A percentile compares a stretch with the other conserved stretches of the same genome.
These are phyloP conservation scores for Drymodes brunneopygia DNA, from an alignment of 2,113 vertebrate genomes.

Conservation along the genomic window DNA sequence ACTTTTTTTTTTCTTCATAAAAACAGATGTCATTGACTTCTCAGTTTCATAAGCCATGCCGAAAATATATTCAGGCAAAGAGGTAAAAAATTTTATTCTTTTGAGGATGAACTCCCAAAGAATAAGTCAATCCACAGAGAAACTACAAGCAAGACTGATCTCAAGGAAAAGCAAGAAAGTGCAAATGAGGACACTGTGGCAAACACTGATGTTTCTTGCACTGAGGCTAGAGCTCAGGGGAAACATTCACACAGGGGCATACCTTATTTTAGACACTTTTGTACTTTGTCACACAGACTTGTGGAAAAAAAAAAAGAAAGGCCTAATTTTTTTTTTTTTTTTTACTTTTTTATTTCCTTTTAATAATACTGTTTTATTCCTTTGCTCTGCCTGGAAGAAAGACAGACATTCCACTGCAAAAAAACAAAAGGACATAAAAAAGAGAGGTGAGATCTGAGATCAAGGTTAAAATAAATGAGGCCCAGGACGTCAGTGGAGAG, in stretches of 20 bases:
- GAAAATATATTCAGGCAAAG: not conserved
- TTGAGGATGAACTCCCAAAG: not conserved
- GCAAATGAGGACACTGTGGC: not conserved
- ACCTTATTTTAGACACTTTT: not conserved
- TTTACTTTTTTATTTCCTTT: not conserved
- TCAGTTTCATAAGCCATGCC: not conserved
- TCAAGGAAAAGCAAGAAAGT: not conserved
- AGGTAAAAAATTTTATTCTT: not conserved
- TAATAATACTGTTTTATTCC: not conserved
- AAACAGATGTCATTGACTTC: not conserved
- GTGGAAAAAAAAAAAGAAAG: not conserved
- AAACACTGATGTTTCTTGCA: not conserved
- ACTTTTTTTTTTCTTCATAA: not conserved
- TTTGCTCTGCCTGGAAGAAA: not conserved
- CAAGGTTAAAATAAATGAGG: slow-evolving; percentile 37
- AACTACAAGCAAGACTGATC: not conserved
- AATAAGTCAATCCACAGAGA: not conserved
- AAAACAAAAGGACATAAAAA: not conserved
- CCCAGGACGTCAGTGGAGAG: not conserved
- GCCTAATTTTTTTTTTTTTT: too few species aligned
- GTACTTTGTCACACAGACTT: not conserved
- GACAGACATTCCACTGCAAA: not conserved
- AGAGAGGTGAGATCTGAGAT: not conserved
- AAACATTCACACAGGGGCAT: not conserved
- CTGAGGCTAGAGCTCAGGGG: not conserved